Conservation (phyloP, 2,797 vertebrate species). For the Peromyscus nudipes region DNA sequence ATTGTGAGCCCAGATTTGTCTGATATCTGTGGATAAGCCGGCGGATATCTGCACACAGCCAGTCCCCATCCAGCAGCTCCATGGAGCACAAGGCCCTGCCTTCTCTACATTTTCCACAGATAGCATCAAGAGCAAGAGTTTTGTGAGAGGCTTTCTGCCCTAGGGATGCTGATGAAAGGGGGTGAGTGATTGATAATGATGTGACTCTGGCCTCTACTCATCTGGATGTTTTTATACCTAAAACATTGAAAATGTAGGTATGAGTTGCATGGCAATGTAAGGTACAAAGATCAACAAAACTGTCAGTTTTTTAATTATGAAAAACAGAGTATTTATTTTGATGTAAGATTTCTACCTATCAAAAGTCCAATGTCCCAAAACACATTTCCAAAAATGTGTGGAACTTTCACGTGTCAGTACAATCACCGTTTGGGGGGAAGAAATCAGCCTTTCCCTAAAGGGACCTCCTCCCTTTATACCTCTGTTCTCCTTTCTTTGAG, state of each 20-base stretch:
- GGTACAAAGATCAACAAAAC: not conserved
- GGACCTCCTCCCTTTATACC: not conserved
- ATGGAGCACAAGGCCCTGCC: too few relatives aligned
- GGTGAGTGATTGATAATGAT: not conserved
- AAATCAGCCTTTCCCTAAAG: not conserved
- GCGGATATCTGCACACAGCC: rapidly evolving
- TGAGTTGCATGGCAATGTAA: too few relatives aligned
- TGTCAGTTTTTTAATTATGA: not conserved
- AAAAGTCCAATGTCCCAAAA: not conserved
- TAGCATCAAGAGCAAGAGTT: not conserved
- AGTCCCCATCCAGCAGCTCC: too few relatives aligned
- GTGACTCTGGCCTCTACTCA: rapidly evolving
- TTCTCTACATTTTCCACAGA: too few relatives aligned
- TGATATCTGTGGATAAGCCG: not conserved
- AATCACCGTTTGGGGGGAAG: too few relatives aligned
- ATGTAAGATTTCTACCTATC: not conserved
- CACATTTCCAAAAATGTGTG: not conserved
- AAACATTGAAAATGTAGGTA: not conserved
- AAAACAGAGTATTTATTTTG: not conserved
- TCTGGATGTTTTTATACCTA: not conserved
- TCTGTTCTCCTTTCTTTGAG: not conserved
- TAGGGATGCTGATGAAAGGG: rapidly evolving
- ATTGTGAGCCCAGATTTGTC: too few relatives aligned
- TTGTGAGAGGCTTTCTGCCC: not conserved
- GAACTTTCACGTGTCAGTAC: not conserved